A percentile compares a stretch with the other conserved stretches of the same genome.
Conservation (phyloP, 2,888 invertebrate genomes). For the Plusia festucae region DNA sequence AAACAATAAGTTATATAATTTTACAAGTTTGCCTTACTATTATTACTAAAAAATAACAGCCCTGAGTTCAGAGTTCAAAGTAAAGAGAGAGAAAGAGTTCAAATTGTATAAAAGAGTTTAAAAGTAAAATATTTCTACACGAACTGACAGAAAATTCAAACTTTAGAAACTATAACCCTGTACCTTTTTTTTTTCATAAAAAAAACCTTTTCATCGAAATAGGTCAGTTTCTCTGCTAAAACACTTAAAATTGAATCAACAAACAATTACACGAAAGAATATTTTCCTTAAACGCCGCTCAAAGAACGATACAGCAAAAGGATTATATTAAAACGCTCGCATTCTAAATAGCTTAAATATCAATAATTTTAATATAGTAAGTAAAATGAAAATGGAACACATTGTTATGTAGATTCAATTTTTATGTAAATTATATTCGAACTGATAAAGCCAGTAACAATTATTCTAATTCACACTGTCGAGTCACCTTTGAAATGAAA, state of each 20-base stretch:
- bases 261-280: background rate
- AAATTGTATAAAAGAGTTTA: too few species aligned
- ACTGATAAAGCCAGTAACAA: background rate
- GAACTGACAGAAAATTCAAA: too few species aligned
- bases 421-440: background rate
- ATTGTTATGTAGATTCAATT: background rate
- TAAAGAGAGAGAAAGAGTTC: too few species aligned
- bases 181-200: too few species aligned
- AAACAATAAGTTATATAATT: background rate
- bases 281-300: background rate
- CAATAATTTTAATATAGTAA: background rate
- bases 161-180: too few species aligned
- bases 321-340: background rate
- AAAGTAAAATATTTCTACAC: too few species aligned
- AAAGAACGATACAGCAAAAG: background rate
- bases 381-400: background rate
- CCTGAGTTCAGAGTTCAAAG: too few species aligned
- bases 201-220: too few species aligned
- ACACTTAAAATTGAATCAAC: too few species aligned
- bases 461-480: constrained; percentile 3
- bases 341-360: background rate
- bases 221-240: too few species aligned
- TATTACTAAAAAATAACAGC: too few species aligned
- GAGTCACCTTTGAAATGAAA: background rate
- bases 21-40: too few species aligned